These are phyloP conservation scores for Todiramphus saurophagus DNA, from an alignment of 2,113 vertebrate species.

Conservation along the genomic window DNA sequence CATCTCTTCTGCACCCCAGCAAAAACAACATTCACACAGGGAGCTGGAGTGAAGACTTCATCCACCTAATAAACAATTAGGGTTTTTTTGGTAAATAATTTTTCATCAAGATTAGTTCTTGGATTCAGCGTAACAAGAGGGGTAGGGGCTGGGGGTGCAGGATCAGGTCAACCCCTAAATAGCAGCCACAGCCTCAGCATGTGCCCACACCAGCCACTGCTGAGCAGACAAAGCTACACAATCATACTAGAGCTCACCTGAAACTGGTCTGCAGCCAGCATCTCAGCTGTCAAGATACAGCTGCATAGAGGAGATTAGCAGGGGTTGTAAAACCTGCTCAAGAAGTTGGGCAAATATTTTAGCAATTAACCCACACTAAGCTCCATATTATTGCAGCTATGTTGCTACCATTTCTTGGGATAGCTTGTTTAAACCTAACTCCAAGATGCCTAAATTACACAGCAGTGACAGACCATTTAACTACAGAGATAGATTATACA, in stretches of 20 bases:
- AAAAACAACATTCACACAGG: accelerated
- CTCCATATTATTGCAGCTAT: not conserved
- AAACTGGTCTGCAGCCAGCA: constrained; percentile 32
- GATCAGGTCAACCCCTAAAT: not conserved
- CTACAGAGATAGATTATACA: constrained; percentile 6
- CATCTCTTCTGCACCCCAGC: not conserved
- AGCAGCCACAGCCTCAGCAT: accelerated
- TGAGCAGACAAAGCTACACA: not conserved
- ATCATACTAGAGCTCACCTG: constrained; percentile 11
- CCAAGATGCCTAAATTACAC: not conserved
- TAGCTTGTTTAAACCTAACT: not conserved
- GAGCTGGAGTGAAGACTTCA: not conserved
- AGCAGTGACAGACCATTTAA: not conserved
- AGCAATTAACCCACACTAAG: constrained; percentile 39
- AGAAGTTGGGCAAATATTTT: constrained; percentile 56
- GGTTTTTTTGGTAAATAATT: not conserved
- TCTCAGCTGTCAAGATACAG: constrained; percentile 42
- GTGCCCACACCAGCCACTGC: not conserved
- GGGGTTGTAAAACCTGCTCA: constrained; percentile 57
- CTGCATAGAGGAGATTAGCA: constrained; percentile 47
- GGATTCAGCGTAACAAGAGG: not conserved
- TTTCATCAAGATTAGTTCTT: not conserved
- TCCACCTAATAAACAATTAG: not conserved
- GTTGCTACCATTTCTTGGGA: not conserved
- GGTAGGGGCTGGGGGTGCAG: accelerated